Evolutionary conservation across 2,113 vertebrate species (phyloP).

Genomic region (Pseudorectes ferrugineus): DNA sequence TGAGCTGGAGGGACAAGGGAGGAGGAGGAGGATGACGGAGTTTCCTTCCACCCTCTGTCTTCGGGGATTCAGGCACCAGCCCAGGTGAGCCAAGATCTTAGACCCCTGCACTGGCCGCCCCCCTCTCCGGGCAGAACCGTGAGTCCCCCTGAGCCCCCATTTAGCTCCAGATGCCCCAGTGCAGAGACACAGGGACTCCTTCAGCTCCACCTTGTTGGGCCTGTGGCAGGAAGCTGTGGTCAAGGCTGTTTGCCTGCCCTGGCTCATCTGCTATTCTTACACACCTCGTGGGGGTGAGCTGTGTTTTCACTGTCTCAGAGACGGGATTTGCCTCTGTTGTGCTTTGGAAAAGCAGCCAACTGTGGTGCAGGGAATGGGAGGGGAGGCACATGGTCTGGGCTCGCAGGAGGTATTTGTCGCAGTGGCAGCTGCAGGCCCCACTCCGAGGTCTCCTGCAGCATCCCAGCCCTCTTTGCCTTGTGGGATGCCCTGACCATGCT

Average conservation of each 20-base stretch:
- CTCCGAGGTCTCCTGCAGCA: neutral
- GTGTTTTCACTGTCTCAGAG: neutral
- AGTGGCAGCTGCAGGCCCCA: accelerated
- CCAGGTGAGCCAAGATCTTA: accelerated
- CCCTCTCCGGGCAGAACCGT: accelerated
- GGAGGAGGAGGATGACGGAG: neutral
- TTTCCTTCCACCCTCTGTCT: neutral
- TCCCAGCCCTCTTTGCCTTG: neutral
- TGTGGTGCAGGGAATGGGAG: neutral
- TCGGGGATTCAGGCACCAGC: neutral
- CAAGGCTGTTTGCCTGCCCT: neutral
- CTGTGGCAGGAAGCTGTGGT: neutral
- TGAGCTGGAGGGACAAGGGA: accelerated
- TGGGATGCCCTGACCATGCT: neutral
- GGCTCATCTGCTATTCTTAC: constrained; percentile 1
- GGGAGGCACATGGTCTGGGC: accelerated
- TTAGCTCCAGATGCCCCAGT: neutral
- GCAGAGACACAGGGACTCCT: neutral
- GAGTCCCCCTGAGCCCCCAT: accelerated
- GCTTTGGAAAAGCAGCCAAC: neutral
- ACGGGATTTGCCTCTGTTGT: neutral
- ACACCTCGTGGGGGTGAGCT: neutral
- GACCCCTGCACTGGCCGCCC: accelerated
- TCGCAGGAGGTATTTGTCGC: neutral
- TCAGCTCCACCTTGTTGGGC: neutral